These are phyloP conservation scores for Toxotes lorentzi DNA, from an alignment of 2,797 vertebrate genomes.

Conservation along the genomic window DNA sequence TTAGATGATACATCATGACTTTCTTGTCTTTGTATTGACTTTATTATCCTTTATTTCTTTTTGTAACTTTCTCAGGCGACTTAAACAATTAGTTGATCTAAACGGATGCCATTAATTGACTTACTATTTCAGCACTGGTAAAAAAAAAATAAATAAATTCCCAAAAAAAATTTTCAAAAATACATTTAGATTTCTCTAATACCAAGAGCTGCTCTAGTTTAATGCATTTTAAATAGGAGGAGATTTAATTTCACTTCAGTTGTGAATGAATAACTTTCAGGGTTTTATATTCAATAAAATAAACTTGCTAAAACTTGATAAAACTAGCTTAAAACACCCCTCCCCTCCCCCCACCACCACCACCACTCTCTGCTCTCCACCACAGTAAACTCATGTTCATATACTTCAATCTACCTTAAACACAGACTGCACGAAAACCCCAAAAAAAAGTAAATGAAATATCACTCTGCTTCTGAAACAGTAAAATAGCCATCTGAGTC, in stretches of 20 bases:
- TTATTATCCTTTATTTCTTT: background rate
- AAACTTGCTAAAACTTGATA: background rate
- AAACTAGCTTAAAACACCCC: background rate
- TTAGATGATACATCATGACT: background rate
- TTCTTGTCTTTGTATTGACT: background rate
- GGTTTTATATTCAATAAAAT: background rate
- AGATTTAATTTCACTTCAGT: background rate
- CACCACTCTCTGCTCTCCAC: background rate
- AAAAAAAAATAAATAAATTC: no score
- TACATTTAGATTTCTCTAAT: background rate
- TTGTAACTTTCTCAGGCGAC: no score
- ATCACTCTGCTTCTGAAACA: conserved; percentile 4
- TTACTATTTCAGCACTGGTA: background rate
- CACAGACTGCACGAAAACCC: background rate
- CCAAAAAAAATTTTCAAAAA: background rate
- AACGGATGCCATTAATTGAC: background rate
- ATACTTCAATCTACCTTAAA: background rate
- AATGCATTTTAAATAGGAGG: background rate
- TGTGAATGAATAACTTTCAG: background rate
- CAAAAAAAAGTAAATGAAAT: background rate
- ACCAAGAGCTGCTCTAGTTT: background rate
- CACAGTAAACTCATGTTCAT: background rate
- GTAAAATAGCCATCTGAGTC: conserved; percentile 18
- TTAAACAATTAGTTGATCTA: background rate
- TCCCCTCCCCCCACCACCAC: no score